These are phyloP conservation scores for Erebia epiphron DNA, from an alignment of 2,888 invertebrate genomes.

Conservation along the genomic window DNA sequence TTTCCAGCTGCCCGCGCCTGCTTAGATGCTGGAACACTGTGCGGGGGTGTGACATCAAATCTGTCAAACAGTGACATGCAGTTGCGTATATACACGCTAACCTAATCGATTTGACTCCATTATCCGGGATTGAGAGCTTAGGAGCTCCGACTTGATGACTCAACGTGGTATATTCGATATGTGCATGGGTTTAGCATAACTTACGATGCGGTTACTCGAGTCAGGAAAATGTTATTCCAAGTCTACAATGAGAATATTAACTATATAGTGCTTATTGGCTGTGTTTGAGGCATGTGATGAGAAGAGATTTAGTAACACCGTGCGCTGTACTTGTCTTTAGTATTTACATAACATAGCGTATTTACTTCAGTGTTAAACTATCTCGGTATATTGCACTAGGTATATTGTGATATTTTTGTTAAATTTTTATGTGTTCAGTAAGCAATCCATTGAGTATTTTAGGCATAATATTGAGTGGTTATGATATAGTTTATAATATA, in stretches of 20 bases:
- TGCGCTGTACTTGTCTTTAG: conserved; percentile 73
- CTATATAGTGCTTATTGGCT: conserved; percentile 80
- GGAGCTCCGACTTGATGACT: conserved; percentile 58
- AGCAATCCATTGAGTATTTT: conserved; percentile 65
- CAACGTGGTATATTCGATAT: conserved; percentile 69
- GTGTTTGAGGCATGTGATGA: conserved; percentile 82
- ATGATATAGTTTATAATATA: conserved; percentile 44
- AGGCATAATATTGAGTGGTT: conserved; percentile 54
- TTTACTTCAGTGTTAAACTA: conserved; percentile 51
- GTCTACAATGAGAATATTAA: conserved; percentile 80
- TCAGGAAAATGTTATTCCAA: conserved; percentile 80
- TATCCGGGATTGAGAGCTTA: conserved; percentile 50
- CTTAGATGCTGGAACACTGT: conserved; percentile 80
- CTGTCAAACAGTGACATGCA: conserved; percentile 83
- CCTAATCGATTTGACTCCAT: conserved; percentile 58
- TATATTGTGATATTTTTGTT: conserved; percentile 56
- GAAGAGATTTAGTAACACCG: conserved; percentile 82
- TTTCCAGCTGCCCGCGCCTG: conserved; percentile 72
- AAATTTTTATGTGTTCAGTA: conserved; percentile 59
- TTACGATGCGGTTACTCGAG: conserved; percentile 80
- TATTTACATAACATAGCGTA: conserved; percentile 74
- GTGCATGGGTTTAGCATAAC: conserved; percentile 82
- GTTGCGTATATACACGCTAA: conserved; percentile 78
- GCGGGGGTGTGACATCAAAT: conserved; percentile 81
- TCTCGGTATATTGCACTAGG: conserved; percentile 64